These are phyloP conservation scores for Theodoxus fluviatilis DNA, from an alignment of 2,888 invertebrate species.

Conservation along the genomic window DNA sequence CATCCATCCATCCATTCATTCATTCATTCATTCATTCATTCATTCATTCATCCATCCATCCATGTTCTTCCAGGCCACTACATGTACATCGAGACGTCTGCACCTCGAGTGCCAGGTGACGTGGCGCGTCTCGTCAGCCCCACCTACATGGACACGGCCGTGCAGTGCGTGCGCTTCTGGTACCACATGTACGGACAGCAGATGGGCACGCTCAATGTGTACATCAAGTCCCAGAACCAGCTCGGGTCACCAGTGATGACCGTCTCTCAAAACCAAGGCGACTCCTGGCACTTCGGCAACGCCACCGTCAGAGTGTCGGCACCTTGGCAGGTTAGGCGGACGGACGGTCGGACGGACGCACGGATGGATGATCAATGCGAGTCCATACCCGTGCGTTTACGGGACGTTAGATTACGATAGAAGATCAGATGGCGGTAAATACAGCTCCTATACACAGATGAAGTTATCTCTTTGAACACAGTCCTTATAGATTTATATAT, in stretches of 20 bases:
- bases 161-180: slow-evolving; percentile 58
- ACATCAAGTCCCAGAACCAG: slow-evolving; percentile 38
- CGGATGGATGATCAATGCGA: slow-evolving; percentile 4
- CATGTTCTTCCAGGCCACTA: slow-evolving; percentile 45
- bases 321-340: slow-evolving; percentile 31
- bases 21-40: too few relatives aligned
- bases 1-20: background rate
- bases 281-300: slow-evolving; percentile 48
- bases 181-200: slow-evolving; percentile 59
- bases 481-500: too few relatives aligned
- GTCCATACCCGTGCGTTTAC: too few relatives aligned
- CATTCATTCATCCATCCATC: background rate
- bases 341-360: background rate
- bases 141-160: slow-evolving; percentile 31
- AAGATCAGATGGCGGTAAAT: too few relatives aligned
- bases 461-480: too few relatives aligned
- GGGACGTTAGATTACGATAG: too few relatives aligned
- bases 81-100: slow-evolving; percentile 60
- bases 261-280: slow-evolving; percentile 43
- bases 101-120: slow-evolving; percentile 71
- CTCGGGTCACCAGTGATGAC: slow-evolving; percentile 25
- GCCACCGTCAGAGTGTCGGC: slow-evolving; percentile 35
- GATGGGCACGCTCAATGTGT: slow-evolving; percentile 49
- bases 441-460: too few relatives aligned
- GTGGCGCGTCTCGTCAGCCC: slow-evolving; percentile 65